Percentiles rank a stretch among this genome's conserved stretches.
These are phyloP conservation scores for Bungarus multicinctus DNA, from an alignment of 2,113 vertebrate genomes.

Conservation along the genomic window DNA sequence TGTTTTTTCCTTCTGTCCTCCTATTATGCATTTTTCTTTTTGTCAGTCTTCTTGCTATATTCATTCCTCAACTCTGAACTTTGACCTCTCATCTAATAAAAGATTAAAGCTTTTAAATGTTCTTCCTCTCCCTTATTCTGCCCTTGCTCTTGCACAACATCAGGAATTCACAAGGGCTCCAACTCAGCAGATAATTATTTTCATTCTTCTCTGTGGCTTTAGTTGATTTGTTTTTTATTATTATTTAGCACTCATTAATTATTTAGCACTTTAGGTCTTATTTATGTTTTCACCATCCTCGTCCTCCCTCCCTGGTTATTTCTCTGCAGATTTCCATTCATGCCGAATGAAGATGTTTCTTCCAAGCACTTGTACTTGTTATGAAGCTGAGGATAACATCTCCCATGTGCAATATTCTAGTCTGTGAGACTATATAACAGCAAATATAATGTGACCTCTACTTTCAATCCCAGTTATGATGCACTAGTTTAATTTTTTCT, in stretches of 20 bases:
- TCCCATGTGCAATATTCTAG: not conserved
- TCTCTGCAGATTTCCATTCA: not conserved
- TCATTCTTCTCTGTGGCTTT: constrained; percentile 25
- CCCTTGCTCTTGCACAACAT: not conserved
- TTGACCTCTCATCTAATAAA: constrained; percentile 16
- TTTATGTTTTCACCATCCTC: not conserved
- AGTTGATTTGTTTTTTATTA: constrained; percentile 25
- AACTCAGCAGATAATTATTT: constrained; percentile 20
- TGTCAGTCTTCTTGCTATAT: not conserved
- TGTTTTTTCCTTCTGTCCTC: not conserved
- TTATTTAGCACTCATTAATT: constrained; percentile 36
- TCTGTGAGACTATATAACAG: not conserved
- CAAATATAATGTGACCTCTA: not conserved
- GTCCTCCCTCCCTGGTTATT: not conserved
- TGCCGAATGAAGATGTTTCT: not conserved
- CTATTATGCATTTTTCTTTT: constrained; percentile 13
- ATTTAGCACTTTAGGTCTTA: constrained; percentile 6
- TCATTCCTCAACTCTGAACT: not conserved
- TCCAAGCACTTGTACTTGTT: not conserved
- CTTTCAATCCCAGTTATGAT: not conserved
- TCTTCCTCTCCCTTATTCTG: not conserved
- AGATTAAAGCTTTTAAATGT: constrained; percentile 16
- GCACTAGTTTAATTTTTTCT: constrained; percentile 1
- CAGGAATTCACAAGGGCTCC: constrained; percentile 4
- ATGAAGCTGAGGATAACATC: not conserved